Evolutionary conservation across 2,797 vertebrate genomes (phyloP), one percentile per base, ranked within the genome.

Genomic region (Dicrostonyx torquatus): DNA sequence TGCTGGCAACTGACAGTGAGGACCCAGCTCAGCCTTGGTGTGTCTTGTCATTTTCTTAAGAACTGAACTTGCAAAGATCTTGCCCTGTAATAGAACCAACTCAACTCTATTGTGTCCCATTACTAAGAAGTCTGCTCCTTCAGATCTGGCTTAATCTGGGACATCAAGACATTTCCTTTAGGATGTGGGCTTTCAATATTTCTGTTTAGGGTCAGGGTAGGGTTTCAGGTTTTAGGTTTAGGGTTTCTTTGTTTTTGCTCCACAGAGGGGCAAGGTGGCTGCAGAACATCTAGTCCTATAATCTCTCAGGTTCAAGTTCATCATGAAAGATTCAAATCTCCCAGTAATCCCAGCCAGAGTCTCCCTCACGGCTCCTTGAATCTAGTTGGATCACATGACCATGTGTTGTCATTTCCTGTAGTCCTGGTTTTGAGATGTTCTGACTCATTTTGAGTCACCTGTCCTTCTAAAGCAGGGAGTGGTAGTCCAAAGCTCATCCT

Each of bases 31-130:
- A 11, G 64, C 50, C 75, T 87, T 87, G n/a, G 31, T 79, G 1
- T 72, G 2, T 82, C 37, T 80, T 50, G 62, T 70, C 62, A 62
- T 50, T 84, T 87, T 94, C 77, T 80, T 90, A 86, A 95, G 34
- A 87, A 62, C 40, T 48, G 73, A 93, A 48, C 76, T 34, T 93
- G 55, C 92, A 78, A 85, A 73, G 78, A 84, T 72, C 76, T 5
- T 76, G 72, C 40, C 43, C 43, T 76, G 0, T 80, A 72, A 31
- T 66, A 64, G 58, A 68, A 77, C 24, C 53, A 88, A 5, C n/a
- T 64, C 72, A 40, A 15, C 20, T 55, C 17, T 58, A n/a, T 75
- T 86, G 83, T 29, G 18, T 89, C 14, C 43, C 29, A 15, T 85
- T 90, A 62, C 79, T 78, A 40, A 70, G 76, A 78, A 87, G 40